Evolutionary conservation across 2,888 invertebrate genomes (phyloP), one percentile per base, ranked within the genome.

Genomic region (Acleris cristana): DNA sequence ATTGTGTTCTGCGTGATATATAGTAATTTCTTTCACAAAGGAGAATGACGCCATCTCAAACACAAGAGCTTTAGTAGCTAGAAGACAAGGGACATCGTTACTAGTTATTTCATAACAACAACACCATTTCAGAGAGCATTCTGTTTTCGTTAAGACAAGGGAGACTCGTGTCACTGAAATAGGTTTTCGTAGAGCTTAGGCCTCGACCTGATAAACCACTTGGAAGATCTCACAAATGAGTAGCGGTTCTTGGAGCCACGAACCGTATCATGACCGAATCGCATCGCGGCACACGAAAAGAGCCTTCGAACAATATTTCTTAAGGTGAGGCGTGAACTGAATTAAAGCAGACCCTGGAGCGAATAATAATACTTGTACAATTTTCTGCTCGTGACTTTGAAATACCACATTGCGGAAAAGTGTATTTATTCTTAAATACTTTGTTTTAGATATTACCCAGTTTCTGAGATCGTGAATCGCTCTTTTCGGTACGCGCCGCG

Each of bases 301-400:
- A 64, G 64, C 64, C 68, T 64, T 68, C 59, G n/a, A 63, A 67
- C 62, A 52, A 55, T 62, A 62, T 62, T 65, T 65, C 54, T 40
- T 51, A 45, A 67, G 58, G 53, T 23, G 49, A 62, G 63, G 58
- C 62, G 62, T 63, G 63, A 58, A 67, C 62, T 56, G 48, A 62
- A 62, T 67, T 67, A 62, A 58, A 62, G 53, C 34, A 62, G 58
- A 63, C 67, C 51, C 62, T 58, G 58, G 58, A 63, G 62, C 62
- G 49, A 67, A 63, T 63, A 67, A 67, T 67, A 57, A 67, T 44
- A 19, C 54, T 63, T 58, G 40, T 48, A 62, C 57, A 67, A 67
- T 58, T 58, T 63, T 63, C 53, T 57, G 61, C 21, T 66, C 66
- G 57, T 62, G 61, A 61, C 61, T 65, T 65, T 65, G 60, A 61